phyloP scores from a whole-genome alignment of 2,888 invertebrate genomes.

The Autographa pulchrina region DNA sequence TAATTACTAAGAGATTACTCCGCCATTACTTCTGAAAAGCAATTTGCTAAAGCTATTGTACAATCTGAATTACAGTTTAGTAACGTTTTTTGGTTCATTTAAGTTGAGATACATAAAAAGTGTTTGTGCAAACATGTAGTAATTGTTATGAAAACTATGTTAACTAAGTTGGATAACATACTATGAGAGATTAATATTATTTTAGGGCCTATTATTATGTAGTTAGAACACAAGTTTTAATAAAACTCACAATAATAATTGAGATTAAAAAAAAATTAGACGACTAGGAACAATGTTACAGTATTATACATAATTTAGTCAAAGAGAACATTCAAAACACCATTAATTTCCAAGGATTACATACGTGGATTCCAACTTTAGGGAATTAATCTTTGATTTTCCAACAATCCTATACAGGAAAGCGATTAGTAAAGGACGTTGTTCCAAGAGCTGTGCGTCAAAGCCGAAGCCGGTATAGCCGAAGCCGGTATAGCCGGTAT shows the following conservation, averaged over 20 bases:
- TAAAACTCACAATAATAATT: too few relatives aligned
- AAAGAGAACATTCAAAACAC: background rate
- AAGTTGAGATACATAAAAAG: too few relatives aligned
- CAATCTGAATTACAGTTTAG: background rate
- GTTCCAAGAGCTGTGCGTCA: conserved; percentile 26
- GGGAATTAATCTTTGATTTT: background rate
- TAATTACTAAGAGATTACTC: conserved; percentile 33
- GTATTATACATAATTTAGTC: background rate
- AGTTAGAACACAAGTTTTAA: too few relatives aligned
- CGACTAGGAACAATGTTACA: too few relatives aligned
- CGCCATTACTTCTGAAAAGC: background rate
- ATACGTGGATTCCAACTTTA: background rate
- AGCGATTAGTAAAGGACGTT: conserved; percentile 16
- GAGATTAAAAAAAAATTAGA: too few relatives aligned
- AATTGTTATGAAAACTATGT: too few relatives aligned
- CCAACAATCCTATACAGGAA: background rate
- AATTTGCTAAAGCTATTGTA: background rate
- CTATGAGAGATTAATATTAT: too few relatives aligned
- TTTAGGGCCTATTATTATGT: too few relatives aligned
- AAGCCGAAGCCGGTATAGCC: conserved; percentile 28
- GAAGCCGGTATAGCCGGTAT: conserved; percentile 30
- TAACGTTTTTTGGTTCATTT: too few relatives aligned
- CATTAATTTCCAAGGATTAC: background rate
- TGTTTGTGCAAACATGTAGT: too few relatives aligned
- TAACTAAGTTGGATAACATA: too few relatives aligned